A percentile compares a stretch with the other conserved stretches of the same genome.
These are phyloP conservation scores for Limnephilus marmoratus DNA, from an alignment of 2,888 invertebrate species.

Conservation along the genomic window DNA sequence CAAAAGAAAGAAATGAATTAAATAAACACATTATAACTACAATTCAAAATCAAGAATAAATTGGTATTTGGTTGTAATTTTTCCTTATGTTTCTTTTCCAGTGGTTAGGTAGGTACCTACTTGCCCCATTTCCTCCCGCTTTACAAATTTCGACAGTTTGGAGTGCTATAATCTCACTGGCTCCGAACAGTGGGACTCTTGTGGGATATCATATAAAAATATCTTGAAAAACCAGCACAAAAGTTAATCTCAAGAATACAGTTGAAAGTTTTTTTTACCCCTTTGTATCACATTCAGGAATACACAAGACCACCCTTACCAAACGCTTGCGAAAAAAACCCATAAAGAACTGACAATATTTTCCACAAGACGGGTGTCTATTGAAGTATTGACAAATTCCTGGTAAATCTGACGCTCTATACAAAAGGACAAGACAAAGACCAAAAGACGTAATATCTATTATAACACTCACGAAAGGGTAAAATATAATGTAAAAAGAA, in stretches of 20 bases:
- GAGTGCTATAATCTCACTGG: not conserved
- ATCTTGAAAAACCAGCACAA: not conserved
- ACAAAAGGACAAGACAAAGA: conserved; percentile 32
- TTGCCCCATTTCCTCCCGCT: not conserved
- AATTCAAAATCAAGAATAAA: no score
- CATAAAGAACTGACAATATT: conserved; percentile 22
- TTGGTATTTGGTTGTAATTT: no score
- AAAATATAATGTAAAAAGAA: not conserved
- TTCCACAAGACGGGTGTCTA: conserved; percentile 13
- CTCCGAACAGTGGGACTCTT: not conserved
- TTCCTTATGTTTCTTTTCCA: no score
- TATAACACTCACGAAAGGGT: conserved; percentile 34
- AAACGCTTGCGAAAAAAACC: not conserved
- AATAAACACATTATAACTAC: no score
- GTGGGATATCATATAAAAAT: not conserved
- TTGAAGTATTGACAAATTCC: conserved; percentile 35
- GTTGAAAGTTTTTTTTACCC: not conserved
- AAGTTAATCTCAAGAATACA: not conserved
- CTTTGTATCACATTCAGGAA: not conserved
- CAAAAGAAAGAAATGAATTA: no score
- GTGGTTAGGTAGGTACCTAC: no score
- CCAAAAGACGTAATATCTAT: conserved; percentile 38
- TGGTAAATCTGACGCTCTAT: conserved; percentile 24
- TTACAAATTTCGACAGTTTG: not conserved
- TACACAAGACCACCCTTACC: conserved; percentile 27